Evolutionary conservation across 1,140 invertebrate genomes (phyloP).

Genomic region (Neomicropteryx cornuta): DNA sequence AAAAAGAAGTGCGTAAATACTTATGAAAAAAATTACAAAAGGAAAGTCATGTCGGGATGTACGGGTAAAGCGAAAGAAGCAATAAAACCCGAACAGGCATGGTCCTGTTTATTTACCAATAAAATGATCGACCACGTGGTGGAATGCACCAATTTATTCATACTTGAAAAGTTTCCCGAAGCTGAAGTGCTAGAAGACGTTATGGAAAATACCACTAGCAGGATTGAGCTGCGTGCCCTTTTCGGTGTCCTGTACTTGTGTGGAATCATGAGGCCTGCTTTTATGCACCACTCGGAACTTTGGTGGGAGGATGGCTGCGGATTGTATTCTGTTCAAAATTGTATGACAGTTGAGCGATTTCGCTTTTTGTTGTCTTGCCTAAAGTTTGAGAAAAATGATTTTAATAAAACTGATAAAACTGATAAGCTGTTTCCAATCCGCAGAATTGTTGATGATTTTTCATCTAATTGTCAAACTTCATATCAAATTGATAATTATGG

Average conservation of each 20-base stretch:
- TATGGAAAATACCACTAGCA: conserved; percentile 18
- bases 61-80: conserved; percentile 16
- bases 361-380: conserved; percentile 34
- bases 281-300: conserved; percentile 34
- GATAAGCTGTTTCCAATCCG: conserved; percentile 38
- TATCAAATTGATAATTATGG: conserved; percentile 24
- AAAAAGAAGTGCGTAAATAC: too few species aligned
- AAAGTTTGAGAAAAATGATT: conserved; percentile 31
- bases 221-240: conserved; percentile 35
- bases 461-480: conserved; percentile 35
- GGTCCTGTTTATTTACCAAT: conserved; percentile 35
- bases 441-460: conserved; percentile 38
- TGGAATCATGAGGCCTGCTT: conserved; percentile 32
- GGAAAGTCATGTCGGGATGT: conserved; percentile 10
- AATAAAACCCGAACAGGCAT: conserved; percentile 26
- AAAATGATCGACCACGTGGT: conserved; percentile 35
- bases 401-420: conserved; percentile 24
- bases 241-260: conserved; percentile 39
- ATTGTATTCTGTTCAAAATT: conserved; percentile 25
- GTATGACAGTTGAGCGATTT: conserved; percentile 38
- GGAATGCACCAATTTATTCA: conserved; percentile 33
- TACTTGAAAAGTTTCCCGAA: conserved; percentile 15
- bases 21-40: too few species aligned
- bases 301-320: conserved; percentile 33
- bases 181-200: conserved; percentile 10